phyloP scores from a whole-genome alignment of 2,888 invertebrate genomes.

The Kryphioiulus occultus region DNA sequence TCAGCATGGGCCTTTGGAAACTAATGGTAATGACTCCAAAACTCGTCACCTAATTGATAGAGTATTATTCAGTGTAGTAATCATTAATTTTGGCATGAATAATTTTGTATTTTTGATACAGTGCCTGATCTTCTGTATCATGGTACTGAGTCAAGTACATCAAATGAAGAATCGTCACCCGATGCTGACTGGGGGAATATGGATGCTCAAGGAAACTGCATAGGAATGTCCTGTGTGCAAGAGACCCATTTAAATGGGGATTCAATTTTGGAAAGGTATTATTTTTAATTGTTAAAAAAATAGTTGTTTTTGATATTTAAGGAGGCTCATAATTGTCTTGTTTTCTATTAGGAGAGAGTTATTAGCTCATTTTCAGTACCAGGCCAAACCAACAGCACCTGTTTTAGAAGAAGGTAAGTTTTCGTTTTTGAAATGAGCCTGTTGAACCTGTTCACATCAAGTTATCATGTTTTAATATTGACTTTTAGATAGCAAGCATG shows the following conservation, averaged over 20 bases:
- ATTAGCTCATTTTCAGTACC: neutral
- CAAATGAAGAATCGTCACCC: constrained; percentile 52
- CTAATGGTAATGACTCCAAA: constrained; percentile 26
- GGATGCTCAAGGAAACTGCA: constrained; percentile 9
- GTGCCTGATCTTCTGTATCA: constrained; percentile 53
- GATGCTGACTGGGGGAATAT: constrained; percentile 51
- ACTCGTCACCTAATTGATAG: too few species aligned
- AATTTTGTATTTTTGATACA: neutral
- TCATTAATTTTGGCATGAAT: neutral
- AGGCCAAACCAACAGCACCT: constrained; percentile 32
- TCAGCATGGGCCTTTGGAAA: neutral
- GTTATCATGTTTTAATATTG: neutral
- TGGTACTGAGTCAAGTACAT: constrained; percentile 52
- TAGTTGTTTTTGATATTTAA: too few species aligned
- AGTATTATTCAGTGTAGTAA: too few species aligned
- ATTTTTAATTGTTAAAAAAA: neutral
- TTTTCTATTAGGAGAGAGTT: neutral
- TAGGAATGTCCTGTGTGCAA: neutral
- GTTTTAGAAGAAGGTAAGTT: constrained; percentile 41
- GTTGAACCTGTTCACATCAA: neutral
- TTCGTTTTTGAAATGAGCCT: neutral
- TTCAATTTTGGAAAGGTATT: constrained; percentile 3
- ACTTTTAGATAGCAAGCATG: neutral
- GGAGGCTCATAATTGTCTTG: neutral
- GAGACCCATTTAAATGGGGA: constrained; percentile 37